phyloP scores from a whole-genome alignment of 2,797 vertebrate genomes.

The Tolypeutes matacus region DNA sequence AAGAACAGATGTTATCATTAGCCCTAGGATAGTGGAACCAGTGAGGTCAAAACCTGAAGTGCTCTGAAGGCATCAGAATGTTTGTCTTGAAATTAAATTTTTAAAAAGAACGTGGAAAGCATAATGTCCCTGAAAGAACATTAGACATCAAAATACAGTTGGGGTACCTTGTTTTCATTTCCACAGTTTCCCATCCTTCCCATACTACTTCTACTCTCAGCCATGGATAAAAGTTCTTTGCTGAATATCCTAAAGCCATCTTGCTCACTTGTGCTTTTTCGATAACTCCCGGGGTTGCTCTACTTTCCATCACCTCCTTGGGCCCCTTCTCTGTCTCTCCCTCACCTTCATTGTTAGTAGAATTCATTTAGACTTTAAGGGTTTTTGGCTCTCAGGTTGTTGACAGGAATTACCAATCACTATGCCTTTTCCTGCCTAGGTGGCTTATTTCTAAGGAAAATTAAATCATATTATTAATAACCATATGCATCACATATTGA shows the following conservation, averaged over 20 bases:
- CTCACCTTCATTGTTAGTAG: not conserved
- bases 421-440: not conserved
- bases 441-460: constrained; percentile 46
- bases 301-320: not conserved
- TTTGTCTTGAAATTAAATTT: constrained; percentile 36
- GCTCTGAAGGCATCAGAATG: not conserved
- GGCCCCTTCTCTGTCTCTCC: not conserved
- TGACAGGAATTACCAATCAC: not conserved
- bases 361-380: not conserved
- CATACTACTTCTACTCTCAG: not conserved
- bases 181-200: not conserved
- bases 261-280: not conserved
- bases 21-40: not conserved
- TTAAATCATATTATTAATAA: not conserved
- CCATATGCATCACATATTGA: not conserved
- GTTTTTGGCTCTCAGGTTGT: not conserved
- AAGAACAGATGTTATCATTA: not conserved
- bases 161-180: not conserved
- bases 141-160: not conserved
- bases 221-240: not conserved
- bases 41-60: not conserved
- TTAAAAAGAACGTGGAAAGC: not conserved
- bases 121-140: not conserved
- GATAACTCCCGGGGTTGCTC: not conserved
- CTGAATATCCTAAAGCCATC: not conserved